A percentile compares a stretch with the other conserved stretches of the same genome.
Evolutionary conservation across 1,140 invertebrate genomes (phyloP).

Genomic region (Trichonephila inaurata): DNA sequence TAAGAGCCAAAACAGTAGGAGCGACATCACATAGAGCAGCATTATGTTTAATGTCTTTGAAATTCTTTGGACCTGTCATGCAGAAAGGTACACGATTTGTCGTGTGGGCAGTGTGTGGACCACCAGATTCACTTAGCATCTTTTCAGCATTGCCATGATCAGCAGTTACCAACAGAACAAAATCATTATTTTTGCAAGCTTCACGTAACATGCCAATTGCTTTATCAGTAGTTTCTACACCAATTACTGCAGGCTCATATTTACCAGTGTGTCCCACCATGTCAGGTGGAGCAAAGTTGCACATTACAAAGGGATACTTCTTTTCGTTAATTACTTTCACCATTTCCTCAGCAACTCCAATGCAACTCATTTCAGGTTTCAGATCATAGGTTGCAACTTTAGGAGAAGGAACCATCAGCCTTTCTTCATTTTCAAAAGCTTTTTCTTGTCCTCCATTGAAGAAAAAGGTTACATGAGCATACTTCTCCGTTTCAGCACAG

Average conservation of each 20-base stretch:
- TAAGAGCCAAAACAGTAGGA: conserved; percentile 81
- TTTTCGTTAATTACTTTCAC: conserved; percentile 80
- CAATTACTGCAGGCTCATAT: conserved; percentile 82
- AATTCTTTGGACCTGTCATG: conserved; percentile 78
- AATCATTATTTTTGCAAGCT: conserved; percentile 81
- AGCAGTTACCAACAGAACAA: conserved; percentile 81
- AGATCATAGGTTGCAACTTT: conserved; percentile 83
- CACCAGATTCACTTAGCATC: conserved; percentile 81
- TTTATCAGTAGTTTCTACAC: conserved; percentile 81
- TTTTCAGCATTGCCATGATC: conserved; percentile 83
- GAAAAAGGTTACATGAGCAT: conserved; percentile 83
- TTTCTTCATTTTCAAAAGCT: conserved; percentile 81
- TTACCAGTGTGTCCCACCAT: conserved; percentile 83
- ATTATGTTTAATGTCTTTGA: conserved; percentile 77
- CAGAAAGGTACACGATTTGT: conserved; percentile 80
- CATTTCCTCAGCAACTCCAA: conserved; percentile 81
- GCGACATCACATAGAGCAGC: conserved; percentile 82
- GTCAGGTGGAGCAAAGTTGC: conserved; percentile 83
- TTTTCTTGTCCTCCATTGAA: conserved; percentile 82
- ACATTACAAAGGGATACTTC: conserved; percentile 82
- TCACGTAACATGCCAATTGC: conserved; percentile 80
- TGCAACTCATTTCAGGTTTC: conserved; percentile 82
- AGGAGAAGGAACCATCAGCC: conserved; percentile 82
- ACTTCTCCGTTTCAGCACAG: conserved; percentile 83
- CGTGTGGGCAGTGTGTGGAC: conserved; percentile 82